phyloP scores from a whole-genome alignment of 2,113 vertebrate species.

The Thinocorus orbignyianus region DNA sequence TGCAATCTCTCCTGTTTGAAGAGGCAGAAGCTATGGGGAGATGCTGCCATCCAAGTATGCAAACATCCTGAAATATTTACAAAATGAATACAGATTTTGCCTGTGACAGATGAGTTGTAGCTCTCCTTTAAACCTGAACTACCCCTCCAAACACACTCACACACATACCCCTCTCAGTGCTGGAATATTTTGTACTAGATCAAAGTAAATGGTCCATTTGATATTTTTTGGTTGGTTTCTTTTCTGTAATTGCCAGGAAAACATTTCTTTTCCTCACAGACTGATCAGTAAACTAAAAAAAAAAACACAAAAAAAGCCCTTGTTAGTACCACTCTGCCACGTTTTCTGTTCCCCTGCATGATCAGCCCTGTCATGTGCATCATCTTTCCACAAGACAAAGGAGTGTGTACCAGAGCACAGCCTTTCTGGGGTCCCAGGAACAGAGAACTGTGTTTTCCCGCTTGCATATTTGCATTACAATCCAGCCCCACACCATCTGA shows the following conservation, averaged over 20 bases:
- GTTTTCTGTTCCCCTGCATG: accelerated
- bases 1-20: background rate
- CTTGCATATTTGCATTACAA: background rate
- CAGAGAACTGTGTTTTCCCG: background rate
- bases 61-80: background rate
- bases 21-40: background rate
- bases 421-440: background rate
- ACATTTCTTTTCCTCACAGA: background rate
- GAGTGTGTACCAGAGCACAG: background rate
- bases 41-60: background rate
- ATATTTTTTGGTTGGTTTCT: accelerated
- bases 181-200: background rate
- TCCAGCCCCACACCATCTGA: background rate
- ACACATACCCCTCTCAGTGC: background rate
- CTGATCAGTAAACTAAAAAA: background rate
- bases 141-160: background rate
- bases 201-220: background rate
- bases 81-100: background rate
- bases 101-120: background rate
- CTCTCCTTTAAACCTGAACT: background rate
- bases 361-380: background rate
- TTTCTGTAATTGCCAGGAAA: background rate
- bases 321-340: accelerated
- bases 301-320: background rate
- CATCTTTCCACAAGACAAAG: background rate